phyloP scores from a whole-genome alignment of 2,797 vertebrate genomes.

The Notolepis coatsorum region DNA sequence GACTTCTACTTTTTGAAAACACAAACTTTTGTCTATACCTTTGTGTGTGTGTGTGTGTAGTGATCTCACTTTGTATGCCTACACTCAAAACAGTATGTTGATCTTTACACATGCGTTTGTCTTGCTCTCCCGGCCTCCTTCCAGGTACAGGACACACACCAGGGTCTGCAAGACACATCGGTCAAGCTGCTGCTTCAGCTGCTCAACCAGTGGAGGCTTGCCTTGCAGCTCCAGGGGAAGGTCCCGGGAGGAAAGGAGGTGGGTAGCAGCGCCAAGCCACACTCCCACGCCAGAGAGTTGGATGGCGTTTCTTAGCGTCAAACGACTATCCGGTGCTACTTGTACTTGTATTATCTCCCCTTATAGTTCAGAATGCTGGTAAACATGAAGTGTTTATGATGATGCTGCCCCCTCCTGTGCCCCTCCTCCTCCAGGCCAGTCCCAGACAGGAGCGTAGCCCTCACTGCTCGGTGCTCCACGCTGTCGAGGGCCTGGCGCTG shows the following conservation, averaged over 20 bases:
- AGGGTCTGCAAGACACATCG: conserved; percentile 94
- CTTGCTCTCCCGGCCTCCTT: not conserved
- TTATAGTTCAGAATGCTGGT: too few relatives aligned
- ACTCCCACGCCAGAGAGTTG: too few relatives aligned
- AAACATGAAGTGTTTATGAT: too few relatives aligned
- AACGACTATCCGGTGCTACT: too few relatives aligned
- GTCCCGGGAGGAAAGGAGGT: conserved; percentile 78
- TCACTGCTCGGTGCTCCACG: conserved; percentile 93
- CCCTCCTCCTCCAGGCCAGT: conserved; percentile 77
- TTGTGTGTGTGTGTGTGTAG: too few relatives aligned
- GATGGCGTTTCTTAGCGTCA: too few relatives aligned
- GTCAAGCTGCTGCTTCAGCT: conserved; percentile 96
- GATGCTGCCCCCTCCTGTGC: not conserved
- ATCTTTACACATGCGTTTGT: not conserved
- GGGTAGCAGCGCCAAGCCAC: too few relatives aligned
- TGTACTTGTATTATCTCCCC: too few relatives aligned
- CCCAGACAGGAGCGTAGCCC: conserved; percentile 91
- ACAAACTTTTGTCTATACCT: too few relatives aligned
- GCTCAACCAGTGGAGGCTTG: conserved; percentile 96
- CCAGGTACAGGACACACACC: conserved; percentile 93
- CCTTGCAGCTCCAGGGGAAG: conserved; percentile 88
- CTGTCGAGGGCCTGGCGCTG: conserved; percentile 94
- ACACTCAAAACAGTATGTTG: too few relatives aligned
- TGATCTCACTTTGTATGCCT: too few relatives aligned
- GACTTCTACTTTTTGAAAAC: too few relatives aligned